Base-by-base conservation (phyloP, 2,888 invertebrate species). In the Rapana venosa region DNA sequence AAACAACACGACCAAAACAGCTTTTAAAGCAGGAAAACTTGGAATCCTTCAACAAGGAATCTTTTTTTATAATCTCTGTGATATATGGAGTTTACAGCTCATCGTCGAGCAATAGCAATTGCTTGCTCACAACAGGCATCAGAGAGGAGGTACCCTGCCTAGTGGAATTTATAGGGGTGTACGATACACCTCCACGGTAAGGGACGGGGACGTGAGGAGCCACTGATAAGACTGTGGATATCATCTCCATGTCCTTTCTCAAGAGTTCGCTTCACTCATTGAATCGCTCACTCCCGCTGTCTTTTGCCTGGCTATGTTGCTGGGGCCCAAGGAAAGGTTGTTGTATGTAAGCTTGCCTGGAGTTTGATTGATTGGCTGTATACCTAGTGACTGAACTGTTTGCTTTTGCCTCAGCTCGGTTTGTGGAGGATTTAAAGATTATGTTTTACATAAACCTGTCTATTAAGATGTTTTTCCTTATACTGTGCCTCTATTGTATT, bases 201-300 rank as follows among this genome's bases (percentile, higher is more conserved):
- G 32, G 35, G 8, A 35, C 84, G 58, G 58, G 84, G 56, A 84
- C 58, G 84, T 84, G 84, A 58, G 84, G 58, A 58, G 84, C 30
- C 58, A 13, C 30, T 6, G 84, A 84, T 84, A 84, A 84, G 58
- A 58, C 20, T 58, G 13, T 56, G 58, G 47, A 84, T 47, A 58
- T 4, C 58, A 58, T 58, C 84, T 15, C 84, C 56, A 84, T 20
- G 30, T 26, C 56, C 8, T 5, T n/a, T 26, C 58, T 56, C 26
- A 30, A 58, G 56, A 56, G n/a, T 22, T 20, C 30, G 13, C 58
- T 84, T 58, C 58, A n/a, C 58, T 84, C 84, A n/a, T 30, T n/a
- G 13, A 22, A 47, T 30, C 35, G 79, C 15, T 79, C 79, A 26
- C 32, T 79, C 79, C 30, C 32, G 32, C 35, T 35, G 17, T 35